phyloP scores from a whole-genome alignment of 2,888 invertebrate species.

The Mythimna pallens region DNA sequence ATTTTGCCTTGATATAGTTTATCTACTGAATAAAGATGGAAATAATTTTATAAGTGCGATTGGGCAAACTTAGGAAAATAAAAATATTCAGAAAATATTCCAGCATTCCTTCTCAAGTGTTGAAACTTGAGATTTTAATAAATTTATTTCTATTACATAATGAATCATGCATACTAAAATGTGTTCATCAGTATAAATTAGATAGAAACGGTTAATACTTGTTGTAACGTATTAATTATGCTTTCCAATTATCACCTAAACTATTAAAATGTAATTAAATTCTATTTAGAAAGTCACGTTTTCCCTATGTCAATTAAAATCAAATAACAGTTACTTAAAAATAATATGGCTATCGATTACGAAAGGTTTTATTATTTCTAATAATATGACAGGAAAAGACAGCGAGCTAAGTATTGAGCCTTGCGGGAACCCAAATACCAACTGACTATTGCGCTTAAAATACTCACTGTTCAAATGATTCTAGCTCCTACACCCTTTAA shows the following conservation, averaged over 20 bases:
- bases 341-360: slow-evolving; percentile 21
- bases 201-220: neutral
- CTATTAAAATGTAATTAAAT: slow-evolving; percentile 26
- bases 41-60: neutral
- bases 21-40: no score
- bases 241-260: slow-evolving; percentile 8
- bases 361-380: slow-evolving; percentile 42
- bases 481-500: slow-evolving; percentile 63
- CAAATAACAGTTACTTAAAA: slow-evolving; percentile 15
- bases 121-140: neutral
- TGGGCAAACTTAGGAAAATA: neutral
- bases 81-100: neutral
- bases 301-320: slow-evolving; percentile 14
- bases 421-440: slow-evolving; percentile 69
- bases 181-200: neutral
- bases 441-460: slow-evolving; percentile 51
- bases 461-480: slow-evolving; percentile 38
- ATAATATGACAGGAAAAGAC: slow-evolving; percentile 68
- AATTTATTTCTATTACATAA: neutral
- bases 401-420: slow-evolving; percentile 70
- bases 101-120: neutral
- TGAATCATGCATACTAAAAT: neutral
- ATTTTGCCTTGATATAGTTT: neutral
- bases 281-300: slow-evolving; percentile 30
- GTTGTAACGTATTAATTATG: neutral